These are phyloP conservation scores for Anhinga rufa DNA, from an alignment of 2,113 vertebrate genomes.

Conservation along the genomic window DNA sequence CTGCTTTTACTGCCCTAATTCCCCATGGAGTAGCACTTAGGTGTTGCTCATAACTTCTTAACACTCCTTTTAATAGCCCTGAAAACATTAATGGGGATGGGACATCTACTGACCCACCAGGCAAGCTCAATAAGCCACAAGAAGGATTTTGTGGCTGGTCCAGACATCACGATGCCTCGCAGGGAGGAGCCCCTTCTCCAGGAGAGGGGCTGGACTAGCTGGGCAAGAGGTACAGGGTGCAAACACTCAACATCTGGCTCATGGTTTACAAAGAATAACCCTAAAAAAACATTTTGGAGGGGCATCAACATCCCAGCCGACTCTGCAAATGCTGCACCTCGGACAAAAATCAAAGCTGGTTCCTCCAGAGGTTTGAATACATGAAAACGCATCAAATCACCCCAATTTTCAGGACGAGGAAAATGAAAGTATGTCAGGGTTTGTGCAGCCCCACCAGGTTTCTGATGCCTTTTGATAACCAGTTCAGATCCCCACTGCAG, in stretches of 20 bases:
- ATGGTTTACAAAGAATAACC: background rate
- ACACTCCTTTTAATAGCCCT: background rate
- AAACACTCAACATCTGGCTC: background rate
- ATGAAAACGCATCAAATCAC: background rate
- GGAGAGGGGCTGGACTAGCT: background rate
- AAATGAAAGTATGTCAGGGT: background rate
- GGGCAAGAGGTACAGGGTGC: background rate
- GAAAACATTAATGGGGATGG: fast-evolving
- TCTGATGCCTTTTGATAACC: background rate
- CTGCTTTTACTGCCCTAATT: background rate
- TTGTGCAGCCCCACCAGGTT: background rate
- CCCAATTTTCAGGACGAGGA: background rate
- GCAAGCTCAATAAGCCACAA: fast-evolving
- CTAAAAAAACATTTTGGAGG: background rate
- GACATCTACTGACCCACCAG: background rate
- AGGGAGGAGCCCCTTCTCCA: background rate
- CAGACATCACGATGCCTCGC: fast-evolving
- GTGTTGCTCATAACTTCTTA: background rate
- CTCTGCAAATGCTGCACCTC: background rate
- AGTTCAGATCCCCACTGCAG: background rate
- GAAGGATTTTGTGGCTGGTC: background rate
- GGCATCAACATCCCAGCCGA: background rate
- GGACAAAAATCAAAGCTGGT: background rate
- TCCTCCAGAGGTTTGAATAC: background rate
- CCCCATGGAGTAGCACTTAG: fast-evolving